Evolutionary conservation across 2,888 invertebrate species (phyloP).

Genomic region (Agrotis clavis): DNA sequence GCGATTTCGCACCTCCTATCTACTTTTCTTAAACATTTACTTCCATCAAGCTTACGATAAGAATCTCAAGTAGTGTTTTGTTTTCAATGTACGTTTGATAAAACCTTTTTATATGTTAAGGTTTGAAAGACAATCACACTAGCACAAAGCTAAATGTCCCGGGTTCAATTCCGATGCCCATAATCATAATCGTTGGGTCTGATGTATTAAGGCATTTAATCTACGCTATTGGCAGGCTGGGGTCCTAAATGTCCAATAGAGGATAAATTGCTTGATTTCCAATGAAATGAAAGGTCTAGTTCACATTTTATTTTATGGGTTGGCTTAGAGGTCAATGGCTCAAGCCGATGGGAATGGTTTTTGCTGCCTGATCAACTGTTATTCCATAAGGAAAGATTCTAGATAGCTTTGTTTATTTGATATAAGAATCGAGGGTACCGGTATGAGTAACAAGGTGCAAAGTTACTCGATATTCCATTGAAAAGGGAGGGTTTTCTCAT

Average conservation of each 20-base stretch:
- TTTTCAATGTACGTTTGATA: conserved; percentile 21
- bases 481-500: too few relatives aligned
- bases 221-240: conserved; percentile 17
- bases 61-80: conserved; percentile 35
- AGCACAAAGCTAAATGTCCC: conserved; percentile 35
- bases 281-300: conserved; percentile 22
- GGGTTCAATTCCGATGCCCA: conserved; percentile 37
- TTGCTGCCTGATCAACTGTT: neutral
- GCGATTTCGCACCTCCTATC: conserved; percentile 13
- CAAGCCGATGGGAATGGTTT: neutral
- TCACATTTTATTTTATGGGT: conserved; percentile 34
- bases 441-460: too few relatives aligned
- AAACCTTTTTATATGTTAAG: conserved; percentile 38
- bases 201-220: conserved; percentile 58
- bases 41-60: conserved; percentile 46
- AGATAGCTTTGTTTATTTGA: neutral
- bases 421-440: too few relatives aligned
- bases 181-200: conserved; percentile 57
- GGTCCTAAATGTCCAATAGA: conserved; percentile 44
- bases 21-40: conserved; percentile 17
- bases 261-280: conserved; percentile 44
- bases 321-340: conserved; percentile 5
- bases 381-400: neutral
- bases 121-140: conserved; percentile 48
- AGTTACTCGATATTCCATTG: too few relatives aligned